Evolutionary conservation across 2,797 vertebrate species (phyloP).

Genomic region (Lacerta viridis): DNA sequence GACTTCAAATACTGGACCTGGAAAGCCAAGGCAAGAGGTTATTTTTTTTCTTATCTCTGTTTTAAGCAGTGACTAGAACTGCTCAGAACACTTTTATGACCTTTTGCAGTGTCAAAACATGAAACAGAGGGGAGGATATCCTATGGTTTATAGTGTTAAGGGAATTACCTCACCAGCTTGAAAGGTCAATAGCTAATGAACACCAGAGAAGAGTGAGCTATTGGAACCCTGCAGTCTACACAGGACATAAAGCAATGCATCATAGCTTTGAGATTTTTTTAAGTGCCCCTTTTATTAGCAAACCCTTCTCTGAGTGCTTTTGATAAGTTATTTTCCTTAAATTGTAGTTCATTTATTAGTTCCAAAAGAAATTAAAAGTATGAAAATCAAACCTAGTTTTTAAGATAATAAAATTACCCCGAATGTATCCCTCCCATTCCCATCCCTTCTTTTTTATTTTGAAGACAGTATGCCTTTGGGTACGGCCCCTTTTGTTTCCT

Average conservation of each 20-base stretch:
- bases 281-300: neutral
- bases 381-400: neutral
- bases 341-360: constrained; percentile 21
- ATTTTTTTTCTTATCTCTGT: constrained; percentile 46
- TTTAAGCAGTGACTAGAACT: constrained; percentile 50
- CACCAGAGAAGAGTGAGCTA: constrained; percentile 61
- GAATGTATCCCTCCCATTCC: neutral
- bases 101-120: constrained; percentile 67
- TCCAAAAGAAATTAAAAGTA: constrained; percentile 10
- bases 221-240: constrained; percentile 50
- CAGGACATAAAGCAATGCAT: constrained; percentile 45
- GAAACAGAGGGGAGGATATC: constrained; percentile 70
- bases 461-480: neutral
- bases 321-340: neutral
- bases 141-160: constrained; percentile 69
- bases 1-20: constrained; percentile 1
- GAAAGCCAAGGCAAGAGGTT: constrained; percentile 21
- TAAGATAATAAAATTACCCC: neutral
- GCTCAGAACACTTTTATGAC: constrained; percentile 65
- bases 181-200: constrained; percentile 71
- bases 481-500: neutral
- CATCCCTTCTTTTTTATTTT: neutral
- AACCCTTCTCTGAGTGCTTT: accelerated
- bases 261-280: neutral
- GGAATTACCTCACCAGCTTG: constrained; percentile 69